These are phyloP conservation scores for Torymus texanus DNA, from an alignment of 2,888 invertebrate genomes.

Conservation along the genomic window DNA sequence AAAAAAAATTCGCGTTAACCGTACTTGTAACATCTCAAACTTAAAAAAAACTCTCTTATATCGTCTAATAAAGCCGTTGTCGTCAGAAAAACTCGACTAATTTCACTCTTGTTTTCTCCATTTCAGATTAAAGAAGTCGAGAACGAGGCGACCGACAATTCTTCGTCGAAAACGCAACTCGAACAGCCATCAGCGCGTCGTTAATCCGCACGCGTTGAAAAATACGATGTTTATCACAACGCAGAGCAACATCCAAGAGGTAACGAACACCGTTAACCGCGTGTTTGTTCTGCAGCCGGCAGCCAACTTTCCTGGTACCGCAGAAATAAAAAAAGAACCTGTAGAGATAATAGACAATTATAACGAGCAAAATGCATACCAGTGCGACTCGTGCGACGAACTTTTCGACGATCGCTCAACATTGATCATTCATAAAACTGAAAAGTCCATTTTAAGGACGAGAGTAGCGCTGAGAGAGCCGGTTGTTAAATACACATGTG, in stretches of 20 bases:
- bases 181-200: too few relatives aligned
- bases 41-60: too few relatives aligned
- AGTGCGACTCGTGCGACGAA: constrained; percentile 64
- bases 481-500: constrained; percentile 74
- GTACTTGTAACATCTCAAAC: too few relatives aligned
- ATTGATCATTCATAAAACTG: constrained; percentile 62
- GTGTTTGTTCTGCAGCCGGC: too few relatives aligned
- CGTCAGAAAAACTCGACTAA: constrained; percentile 10
- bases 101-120: constrained; percentile 24
- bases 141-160: constrained; percentile 46
- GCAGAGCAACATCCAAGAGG: too few relatives aligned
- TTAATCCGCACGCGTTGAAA: too few relatives aligned
- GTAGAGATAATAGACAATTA: too few relatives aligned
- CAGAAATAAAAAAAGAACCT: too few relatives aligned
- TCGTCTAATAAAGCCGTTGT: too few relatives aligned
- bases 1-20: background rate
- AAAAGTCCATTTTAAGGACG: constrained; percentile 60
- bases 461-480: constrained; percentile 56
- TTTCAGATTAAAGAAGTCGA: constrained; percentile 53
- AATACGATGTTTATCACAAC: too few relatives aligned
- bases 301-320: too few relatives aligned
- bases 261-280: too few relatives aligned
- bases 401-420: constrained; percentile 56
- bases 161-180: constrained; percentile 38
- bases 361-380: background rate